Conservation (phyloP, 2,888 invertebrate genomes). For the Apotomis turbidana region DNA sequence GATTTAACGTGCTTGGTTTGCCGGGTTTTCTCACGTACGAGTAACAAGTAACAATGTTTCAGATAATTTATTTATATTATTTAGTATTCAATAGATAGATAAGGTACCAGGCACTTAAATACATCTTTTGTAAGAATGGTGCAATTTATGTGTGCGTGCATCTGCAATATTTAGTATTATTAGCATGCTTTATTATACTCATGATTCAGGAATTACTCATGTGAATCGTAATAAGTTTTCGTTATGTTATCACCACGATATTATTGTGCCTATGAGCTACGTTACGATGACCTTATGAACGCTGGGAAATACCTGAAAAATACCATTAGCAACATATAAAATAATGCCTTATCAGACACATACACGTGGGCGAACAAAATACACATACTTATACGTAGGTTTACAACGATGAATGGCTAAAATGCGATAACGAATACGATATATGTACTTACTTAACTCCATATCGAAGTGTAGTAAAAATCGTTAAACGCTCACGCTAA, state of each 20-base stretch:
- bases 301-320: constrained; percentile 6
- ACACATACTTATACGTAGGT: background rate
- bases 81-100: too few relatives aligned
- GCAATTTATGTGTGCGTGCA: too few relatives aligned
- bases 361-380: background rate
- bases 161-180: background rate
- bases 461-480: constrained; percentile 8
- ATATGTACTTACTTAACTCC: too few relatives aligned
- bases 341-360: constrained; percentile 3
- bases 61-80: background rate
- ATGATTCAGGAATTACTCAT: constrained; percentile 3
- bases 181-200: background rate
- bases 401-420: constrained; percentile 24
- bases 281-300: background rate
- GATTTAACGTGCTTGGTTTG: background rate
- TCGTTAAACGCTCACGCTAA: constrained; percentile 11
- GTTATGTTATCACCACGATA: background rate
- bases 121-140: too few relatives aligned
- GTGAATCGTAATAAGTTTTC: background rate
- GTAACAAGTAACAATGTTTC: background rate
- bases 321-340: constrained; percentile 21
- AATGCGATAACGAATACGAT: constrained; percentile 19
- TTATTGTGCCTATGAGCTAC: background rate
- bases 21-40: background rate
- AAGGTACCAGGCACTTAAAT: too few relatives aligned